A percentile compares a stretch with the other conserved stretches of the same genome.
Conservation (phyloP, 2,888 invertebrate genomes). For the Trissolcus japonicus region DNA sequence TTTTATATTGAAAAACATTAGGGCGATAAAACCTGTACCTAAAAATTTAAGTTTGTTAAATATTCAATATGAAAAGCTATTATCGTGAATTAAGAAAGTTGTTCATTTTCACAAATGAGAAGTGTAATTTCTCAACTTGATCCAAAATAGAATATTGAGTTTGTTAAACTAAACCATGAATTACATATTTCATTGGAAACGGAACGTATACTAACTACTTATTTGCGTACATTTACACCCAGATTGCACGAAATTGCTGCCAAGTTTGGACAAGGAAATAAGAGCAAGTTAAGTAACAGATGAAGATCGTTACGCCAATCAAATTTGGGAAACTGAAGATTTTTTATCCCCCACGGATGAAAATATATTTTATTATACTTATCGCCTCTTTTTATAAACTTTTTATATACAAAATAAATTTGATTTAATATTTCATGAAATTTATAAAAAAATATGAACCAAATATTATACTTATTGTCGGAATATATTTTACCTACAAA, state of each 20-base stretch:
- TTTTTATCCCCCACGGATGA: too few species aligned
- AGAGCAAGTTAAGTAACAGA: conserved; percentile 16
- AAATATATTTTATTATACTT: too few species aligned
- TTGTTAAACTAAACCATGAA: conserved; percentile 30
- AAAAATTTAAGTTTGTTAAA: background rate
- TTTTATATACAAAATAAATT: too few species aligned
- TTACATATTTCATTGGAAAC: conserved; percentile 26
- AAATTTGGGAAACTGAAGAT: too few species aligned
- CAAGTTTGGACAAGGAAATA: conserved; percentile 30
- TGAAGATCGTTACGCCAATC: too few species aligned
- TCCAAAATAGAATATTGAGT: conserved; percentile 22
- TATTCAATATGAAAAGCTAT: background rate
- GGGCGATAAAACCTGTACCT: background rate
- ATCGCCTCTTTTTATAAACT: too few species aligned
- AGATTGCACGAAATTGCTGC: conserved; percentile 34
- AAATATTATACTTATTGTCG: too few species aligned
- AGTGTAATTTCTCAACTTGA: conserved; percentile 9
- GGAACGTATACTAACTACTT: conserved; percentile 14
- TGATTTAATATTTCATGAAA: too few species aligned
- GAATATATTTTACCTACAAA: too few species aligned
- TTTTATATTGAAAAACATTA: background rate
- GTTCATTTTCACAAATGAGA: conserved; percentile 5
- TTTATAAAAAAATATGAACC: too few species aligned
- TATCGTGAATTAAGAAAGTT: background rate
- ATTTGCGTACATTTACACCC: conserved; percentile 38